Evolutionary conservation across 2,113 vertebrate genomes (phyloP).

Genomic region (Azemiops feae): DNA sequence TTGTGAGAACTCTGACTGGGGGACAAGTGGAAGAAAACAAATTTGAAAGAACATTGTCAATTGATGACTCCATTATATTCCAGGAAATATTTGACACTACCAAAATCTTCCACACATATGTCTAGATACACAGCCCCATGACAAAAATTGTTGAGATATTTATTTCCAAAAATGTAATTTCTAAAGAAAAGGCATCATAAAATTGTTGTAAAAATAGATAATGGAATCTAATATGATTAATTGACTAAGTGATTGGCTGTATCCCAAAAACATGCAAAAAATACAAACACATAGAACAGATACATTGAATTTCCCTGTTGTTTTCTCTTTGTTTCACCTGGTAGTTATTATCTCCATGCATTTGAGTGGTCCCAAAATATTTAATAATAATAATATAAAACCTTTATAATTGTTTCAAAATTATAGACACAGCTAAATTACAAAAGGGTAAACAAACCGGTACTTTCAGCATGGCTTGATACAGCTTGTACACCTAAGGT

Average conservation of each 20-base stretch:
- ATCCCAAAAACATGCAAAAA: neutral
- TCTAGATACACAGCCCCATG: neutral
- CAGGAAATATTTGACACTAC: neutral
- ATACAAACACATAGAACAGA: neutral
- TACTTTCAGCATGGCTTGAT: neutral
- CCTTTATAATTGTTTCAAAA: neutral
- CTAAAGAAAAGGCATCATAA: neutral
- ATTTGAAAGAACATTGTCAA: neutral
- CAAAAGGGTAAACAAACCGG: neutral
- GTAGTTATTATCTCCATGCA: neutral
- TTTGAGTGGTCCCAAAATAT: neutral
- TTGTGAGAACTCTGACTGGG: neutral
- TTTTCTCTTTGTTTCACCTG: neutral
- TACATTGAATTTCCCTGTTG: neutral
- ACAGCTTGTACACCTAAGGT: neutral
- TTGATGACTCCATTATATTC: neutral
- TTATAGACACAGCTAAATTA: neutral
- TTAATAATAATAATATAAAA: neutral
- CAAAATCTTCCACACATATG: neutral
- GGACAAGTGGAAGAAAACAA: neutral
- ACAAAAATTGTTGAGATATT: neutral
- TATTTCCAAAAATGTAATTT: neutral
- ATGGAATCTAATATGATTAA: neutral
- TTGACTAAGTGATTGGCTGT: neutral
- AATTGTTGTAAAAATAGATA: neutral